Base-by-base conservation (phyloP, 2,113 vertebrate genomes). In the Oncorhynchus clarkii region DNA sequence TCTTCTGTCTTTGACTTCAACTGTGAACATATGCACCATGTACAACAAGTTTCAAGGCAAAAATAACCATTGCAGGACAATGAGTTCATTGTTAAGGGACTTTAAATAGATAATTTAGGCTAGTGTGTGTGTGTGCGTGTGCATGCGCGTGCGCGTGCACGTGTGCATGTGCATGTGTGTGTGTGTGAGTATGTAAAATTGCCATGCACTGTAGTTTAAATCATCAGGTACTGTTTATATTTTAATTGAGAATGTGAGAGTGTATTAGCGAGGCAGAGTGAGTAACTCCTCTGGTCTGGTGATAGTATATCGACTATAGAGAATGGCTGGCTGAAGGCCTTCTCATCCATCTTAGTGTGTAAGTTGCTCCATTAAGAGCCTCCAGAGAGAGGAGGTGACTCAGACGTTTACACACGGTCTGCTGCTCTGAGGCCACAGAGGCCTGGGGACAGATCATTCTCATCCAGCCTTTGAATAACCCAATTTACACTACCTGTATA, bases 371-470 rank as follows among this genome's bases (percentile, higher is more conserved):
- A 70, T 73, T n/a, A 60, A 48, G 34, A 3, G 48, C 31, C 29
- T 70, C 57, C 29, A 67, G 71, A 31, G 77, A 68, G 4, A 49
- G 65, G 8, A 51, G 64, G 66, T 49, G 71, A 62, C 26, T 73
- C 49, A 20, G 9, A 22, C 57, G 65, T 68, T 78, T 69, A 78
- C 66, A 78, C 45, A 72, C 16, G 14, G 51, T 18, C n/a, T 62
- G 62, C 24, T 7, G 70, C 62, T 45, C 62, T 34, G 27, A 51
- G 49, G 65, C 51, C 67, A 39, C 20, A 22, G 57, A 11, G 59
- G 20, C 59, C n/a, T 9, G 18, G 59, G 59, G 8, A 62, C 6
- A 62, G 20, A 62, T 62, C 13, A 62, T 62, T 62, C 59, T 22
- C n/a, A 22, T 62, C 20, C 59, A 62, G 59, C 7, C 59, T 62